Evolutionary conservation across 64 coral and sea anemone species (phyloP).

Genomic region (Cladopsammia gracilis): DNA sequence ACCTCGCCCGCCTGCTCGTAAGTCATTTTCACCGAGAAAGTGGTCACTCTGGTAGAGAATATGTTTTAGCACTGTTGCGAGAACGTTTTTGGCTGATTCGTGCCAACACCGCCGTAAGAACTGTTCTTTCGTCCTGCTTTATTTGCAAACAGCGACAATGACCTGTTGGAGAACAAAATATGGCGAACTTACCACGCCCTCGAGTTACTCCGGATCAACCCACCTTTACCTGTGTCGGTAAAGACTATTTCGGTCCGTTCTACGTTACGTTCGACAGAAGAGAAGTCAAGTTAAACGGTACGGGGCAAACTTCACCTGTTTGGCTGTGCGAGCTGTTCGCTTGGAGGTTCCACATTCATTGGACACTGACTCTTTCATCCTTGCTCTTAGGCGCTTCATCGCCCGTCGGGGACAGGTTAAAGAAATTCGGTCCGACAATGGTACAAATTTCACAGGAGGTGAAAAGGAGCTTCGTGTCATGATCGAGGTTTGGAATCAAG

Average conservation of each 20-base stretch:
- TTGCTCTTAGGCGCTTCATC: neutral
- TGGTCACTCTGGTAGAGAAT: too few relatives aligned
- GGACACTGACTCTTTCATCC: neutral
- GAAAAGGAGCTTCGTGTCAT: too few relatives aligned
- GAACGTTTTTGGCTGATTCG: too few relatives aligned
- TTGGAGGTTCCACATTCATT: neutral
- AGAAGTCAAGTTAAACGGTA: neutral
- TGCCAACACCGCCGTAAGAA: too few relatives aligned
- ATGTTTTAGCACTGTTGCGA: too few relatives aligned
- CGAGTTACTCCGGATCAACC: neutral
- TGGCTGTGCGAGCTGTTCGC: neutral
- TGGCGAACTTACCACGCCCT: neutral
- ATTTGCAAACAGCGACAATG: too few relatives aligned
- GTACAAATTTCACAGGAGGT: too few relatives aligned
- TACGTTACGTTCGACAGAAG: neutral
- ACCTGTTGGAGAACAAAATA: neutral
- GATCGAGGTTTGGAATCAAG: too few relatives aligned
- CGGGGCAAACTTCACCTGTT: neutral
- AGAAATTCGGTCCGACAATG: too few relatives aligned
- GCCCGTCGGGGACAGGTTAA: neutral
- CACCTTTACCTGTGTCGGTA: neutral
- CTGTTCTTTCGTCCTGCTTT: too few relatives aligned
- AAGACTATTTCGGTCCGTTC: neutral
- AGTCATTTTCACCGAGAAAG: too few relatives aligned
- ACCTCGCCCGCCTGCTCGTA: too few relatives aligned